Conservation (phyloP, 2,113 vertebrate genomes). For the Entosphenus tridentatus region DNA sequence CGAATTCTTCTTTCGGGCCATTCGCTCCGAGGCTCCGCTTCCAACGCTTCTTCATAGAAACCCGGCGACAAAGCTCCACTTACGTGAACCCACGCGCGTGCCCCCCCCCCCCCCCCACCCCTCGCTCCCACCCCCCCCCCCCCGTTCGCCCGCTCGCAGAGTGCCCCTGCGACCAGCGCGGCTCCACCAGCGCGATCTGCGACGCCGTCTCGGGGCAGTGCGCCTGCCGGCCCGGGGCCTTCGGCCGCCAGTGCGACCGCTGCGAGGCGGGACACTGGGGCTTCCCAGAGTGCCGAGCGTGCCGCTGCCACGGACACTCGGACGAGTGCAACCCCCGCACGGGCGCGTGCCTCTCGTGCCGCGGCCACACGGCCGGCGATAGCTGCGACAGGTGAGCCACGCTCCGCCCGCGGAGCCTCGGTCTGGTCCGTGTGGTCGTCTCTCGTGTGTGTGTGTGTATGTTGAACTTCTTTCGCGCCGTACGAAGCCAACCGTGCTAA, state of each 20-base stretch:
- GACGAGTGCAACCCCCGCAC: conserved; percentile 40
- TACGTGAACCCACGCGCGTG: too few relatives aligned
- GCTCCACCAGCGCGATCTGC: conserved; percentile 45
- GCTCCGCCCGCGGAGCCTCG: too few relatives aligned
- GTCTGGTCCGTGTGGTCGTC: too few relatives aligned
- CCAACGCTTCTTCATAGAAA: too few relatives aligned
- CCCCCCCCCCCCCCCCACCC: too few relatives aligned
- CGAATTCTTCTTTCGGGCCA: too few relatives aligned
- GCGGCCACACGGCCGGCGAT: conserved; percentile 44
- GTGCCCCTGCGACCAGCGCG: conserved; percentile 49
- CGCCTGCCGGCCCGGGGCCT: conserved; percentile 40
- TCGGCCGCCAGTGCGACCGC: conserved; percentile 46
- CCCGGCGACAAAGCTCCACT: too few relatives aligned
- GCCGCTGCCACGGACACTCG: conserved; percentile 56
- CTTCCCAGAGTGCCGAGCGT: conserved; percentile 59
- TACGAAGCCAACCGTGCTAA: background rate
- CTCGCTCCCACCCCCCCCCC: too few relatives aligned
- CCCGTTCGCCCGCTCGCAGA: conserved; percentile 21
- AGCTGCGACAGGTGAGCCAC: conserved; percentile 49
- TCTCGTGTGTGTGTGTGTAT: too few relatives aligned
- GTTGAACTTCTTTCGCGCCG: background rate
- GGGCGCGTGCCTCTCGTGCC: conserved; percentile 46
- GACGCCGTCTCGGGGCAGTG: conserved; percentile 54
- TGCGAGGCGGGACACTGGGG: conserved; percentile 74
- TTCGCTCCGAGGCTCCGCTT: too few relatives aligned